Evolutionary conservation across 2,113 vertebrate genomes (phyloP).

Genomic region (Rhabdomys dilectus): DNA sequence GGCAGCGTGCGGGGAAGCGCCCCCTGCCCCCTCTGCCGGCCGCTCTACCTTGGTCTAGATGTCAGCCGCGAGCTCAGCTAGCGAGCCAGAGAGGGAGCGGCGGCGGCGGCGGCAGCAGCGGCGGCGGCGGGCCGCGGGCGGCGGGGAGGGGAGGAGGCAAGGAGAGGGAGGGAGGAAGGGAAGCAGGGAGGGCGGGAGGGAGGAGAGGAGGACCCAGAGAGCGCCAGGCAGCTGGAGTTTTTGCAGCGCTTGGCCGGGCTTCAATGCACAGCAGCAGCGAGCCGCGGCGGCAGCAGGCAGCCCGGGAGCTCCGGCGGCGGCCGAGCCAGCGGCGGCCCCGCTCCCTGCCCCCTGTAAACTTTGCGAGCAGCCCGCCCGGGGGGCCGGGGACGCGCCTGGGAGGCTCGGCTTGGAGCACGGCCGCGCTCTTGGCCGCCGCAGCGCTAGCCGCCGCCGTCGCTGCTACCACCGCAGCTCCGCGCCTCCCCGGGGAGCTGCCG

Average conservation of each 20-base stretch:
- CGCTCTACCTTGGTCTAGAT: slow-evolving; percentile 59
- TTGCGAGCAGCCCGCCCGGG: slow-evolving; percentile 73
- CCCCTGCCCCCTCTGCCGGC: slow-evolving; percentile 77
- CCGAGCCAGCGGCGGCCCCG: slow-evolving; percentile 78
- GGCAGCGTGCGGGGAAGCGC: slow-evolving; percentile 47
- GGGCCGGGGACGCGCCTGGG: slow-evolving; percentile 71
- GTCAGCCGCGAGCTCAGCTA: slow-evolving; percentile 81
- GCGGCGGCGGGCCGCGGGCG: slow-evolving; percentile 55
- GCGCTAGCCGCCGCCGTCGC: not conserved
- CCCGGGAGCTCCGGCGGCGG: slow-evolving; percentile 80
- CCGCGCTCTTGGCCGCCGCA: slow-evolving; percentile 63
- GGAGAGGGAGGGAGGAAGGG: slow-evolving; percentile 63
- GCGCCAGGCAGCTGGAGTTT: slow-evolving; percentile 84
- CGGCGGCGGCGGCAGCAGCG: slow-evolving; percentile 57
- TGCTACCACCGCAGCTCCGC: slow-evolving; percentile 60
- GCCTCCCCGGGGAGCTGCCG: slow-evolving; percentile 74
- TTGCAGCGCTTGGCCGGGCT: slow-evolving; percentile 84
- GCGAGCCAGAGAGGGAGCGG: slow-evolving; percentile 78
- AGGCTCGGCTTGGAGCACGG: slow-evolving; percentile 68
- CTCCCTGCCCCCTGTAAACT: slow-evolving; percentile 82
- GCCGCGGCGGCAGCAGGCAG: slow-evolving; percentile 83
- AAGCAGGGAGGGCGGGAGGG: slow-evolving; percentile 59
- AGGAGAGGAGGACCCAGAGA: slow-evolving; percentile 80
- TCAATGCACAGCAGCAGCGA: slow-evolving; percentile 83
- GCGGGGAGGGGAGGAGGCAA: slow-evolving; percentile 55